Conservation (phyloP, 2,888 invertebrate genomes). For the Acrobasis suavella region DNA sequence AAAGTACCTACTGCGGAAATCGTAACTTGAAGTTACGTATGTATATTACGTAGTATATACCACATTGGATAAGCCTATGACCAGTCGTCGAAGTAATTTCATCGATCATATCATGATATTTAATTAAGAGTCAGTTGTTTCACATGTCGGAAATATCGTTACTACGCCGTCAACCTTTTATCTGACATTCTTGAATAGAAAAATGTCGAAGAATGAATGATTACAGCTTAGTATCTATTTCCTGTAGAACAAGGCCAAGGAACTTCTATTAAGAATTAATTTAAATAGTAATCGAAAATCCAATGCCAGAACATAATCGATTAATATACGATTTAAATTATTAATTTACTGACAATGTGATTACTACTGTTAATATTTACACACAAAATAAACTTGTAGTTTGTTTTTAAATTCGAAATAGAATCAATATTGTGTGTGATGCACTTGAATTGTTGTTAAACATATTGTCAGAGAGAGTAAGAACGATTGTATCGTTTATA, state of each 20-base stretch:
- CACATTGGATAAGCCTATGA: neutral
- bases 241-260: constrained; percentile 52
- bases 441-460: no score
- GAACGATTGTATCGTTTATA: no score
- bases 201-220: constrained; percentile 42
- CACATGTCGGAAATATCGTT: constrained; percentile 50
- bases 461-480: no score
- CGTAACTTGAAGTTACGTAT: neutral
- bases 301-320: constrained; percentile 26
- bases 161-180: constrained; percentile 52
- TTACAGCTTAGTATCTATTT: constrained; percentile 50
- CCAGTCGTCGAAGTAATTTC: neutral
- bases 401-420: no score
- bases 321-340: neutral
- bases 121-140: constrained; percentile 17
- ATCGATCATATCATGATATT: constrained; percentile 2
- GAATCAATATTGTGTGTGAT: no score
- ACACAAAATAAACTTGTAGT: no score
- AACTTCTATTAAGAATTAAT: constrained; percentile 52
- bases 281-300: constrained; percentile 35
- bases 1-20: neutral
- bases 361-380: no score
- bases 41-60: neutral
- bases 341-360: neutral
- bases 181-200: constrained; percentile 45